phyloP scores from a whole-genome alignment of 2,888 invertebrate species.

The Panzeria rudis region DNA sequence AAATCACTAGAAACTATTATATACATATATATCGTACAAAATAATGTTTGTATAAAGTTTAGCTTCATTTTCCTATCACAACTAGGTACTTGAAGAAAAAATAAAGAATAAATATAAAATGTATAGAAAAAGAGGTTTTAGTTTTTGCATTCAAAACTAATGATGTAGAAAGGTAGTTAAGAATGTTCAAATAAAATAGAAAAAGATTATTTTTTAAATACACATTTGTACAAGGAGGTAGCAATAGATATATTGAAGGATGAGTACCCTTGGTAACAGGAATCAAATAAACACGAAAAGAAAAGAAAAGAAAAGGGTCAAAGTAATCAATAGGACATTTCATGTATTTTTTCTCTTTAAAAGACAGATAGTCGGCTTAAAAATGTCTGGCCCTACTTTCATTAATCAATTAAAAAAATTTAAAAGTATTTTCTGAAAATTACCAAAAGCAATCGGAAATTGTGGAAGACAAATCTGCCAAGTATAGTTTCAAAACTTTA shows the following conservation, averaged over 20 bases:
- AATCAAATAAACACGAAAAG: background rate
- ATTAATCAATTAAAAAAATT: too few relatives aligned
- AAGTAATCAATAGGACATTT: too few relatives aligned
- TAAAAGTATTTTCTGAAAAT: too few relatives aligned
- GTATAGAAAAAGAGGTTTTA: conserved; percentile 14
- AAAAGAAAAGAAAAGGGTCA: background rate
- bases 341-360: too few relatives aligned
- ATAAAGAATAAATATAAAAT: background rate
- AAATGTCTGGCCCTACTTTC: too few relatives aligned
- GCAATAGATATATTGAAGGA: background rate
- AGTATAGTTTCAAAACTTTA: too few relatives aligned
- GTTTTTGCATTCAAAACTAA: conserved; percentile 61
- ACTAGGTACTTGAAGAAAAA: conserved; percentile 1
- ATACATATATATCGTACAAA: background rate
- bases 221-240: background rate
- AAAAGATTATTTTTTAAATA: conserved; percentile 54
- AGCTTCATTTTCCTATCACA: conserved; percentile 39
- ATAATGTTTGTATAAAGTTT: conserved; percentile 11
- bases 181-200: conserved; percentile 50
- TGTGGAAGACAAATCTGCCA: too few relatives aligned
- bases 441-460: too few relatives aligned
- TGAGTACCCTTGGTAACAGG: background rate
- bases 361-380: too few relatives aligned
- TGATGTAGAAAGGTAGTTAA: conserved; percentile 66
- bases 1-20: background rate